A percentile compares a stretch with the other conserved stretches of the same genome.
These are phyloP conservation scores for Callorhinus ursinus DNA, from an alignment of 2,113 vertebrate genomes.

Conservation along the genomic window DNA sequence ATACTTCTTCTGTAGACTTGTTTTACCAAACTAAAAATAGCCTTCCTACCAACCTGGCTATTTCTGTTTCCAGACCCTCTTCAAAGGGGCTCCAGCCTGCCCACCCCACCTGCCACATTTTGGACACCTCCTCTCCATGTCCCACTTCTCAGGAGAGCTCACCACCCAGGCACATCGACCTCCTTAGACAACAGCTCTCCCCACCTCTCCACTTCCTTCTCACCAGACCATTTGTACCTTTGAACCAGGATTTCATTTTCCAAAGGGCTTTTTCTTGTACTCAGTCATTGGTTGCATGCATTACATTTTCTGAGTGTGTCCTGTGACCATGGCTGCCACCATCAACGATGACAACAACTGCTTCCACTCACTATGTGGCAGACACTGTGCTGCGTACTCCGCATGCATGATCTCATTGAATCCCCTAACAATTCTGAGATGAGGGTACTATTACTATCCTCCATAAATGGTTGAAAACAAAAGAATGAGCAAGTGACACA, in stretches of 20 bases:
- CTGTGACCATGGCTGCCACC: neutral
- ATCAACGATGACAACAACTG: rapidly evolving
- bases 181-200: neutral
- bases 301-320: neutral
- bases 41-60: neutral
- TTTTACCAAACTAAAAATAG: neutral
- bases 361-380: neutral
- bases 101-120: neutral
- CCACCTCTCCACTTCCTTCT: neutral
- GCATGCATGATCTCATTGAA: neutral
- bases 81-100: neutral
- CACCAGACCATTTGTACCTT: neutral
- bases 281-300: neutral
- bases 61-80: neutral
- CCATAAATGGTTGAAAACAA: neutral
- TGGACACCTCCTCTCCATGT: neutral
- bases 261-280: neutral
- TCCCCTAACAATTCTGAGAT: neutral
- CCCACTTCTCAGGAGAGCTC: neutral
- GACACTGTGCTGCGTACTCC: rapidly evolving
- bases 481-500: neutral
- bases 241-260: neutral
- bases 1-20: neutral
- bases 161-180: no score
- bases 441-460: neutral